Conservation (phyloP, 1,140 invertebrate genomes). For the Cherax quadricarinatus region DNA sequence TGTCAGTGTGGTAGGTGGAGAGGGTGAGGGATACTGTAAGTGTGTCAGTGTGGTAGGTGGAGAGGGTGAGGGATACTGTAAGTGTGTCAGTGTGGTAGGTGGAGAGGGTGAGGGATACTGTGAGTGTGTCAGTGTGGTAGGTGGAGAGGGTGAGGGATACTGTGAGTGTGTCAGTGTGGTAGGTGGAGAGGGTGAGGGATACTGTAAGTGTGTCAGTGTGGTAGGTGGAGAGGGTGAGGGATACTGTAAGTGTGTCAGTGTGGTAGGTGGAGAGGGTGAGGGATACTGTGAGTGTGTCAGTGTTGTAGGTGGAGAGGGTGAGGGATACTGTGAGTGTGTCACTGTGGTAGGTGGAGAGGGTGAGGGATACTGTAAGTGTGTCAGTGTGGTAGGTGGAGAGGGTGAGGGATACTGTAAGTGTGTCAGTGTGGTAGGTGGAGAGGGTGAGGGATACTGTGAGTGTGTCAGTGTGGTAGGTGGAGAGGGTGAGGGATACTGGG, state of each 20-base stretch:
- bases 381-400: background rate
- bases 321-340: background rate
- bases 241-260: background rate
- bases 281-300: too few relatives aligned
- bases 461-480: background rate
- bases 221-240: background rate
- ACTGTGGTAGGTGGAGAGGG: background rate
- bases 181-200: background rate
- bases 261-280: background rate
- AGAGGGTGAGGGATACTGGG: too few relatives aligned
- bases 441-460: background rate
- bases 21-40: background rate
- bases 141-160: background rate
- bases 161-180: background rate
- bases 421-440: slow-evolving; percentile 62
- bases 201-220: background rate
- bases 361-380: too few relatives aligned
- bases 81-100: background rate
- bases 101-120: background rate
- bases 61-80: background rate
- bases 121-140: background rate
- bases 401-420: too few relatives aligned
- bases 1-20: background rate
- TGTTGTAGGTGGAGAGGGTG: background rate
- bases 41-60: slow-evolving; percentile 62